Evolutionary conservation across 2,888 invertebrate species (phyloP), one percentile per base, ranked within the genome.

Genomic region (Zaprionus lineosus): DNA sequence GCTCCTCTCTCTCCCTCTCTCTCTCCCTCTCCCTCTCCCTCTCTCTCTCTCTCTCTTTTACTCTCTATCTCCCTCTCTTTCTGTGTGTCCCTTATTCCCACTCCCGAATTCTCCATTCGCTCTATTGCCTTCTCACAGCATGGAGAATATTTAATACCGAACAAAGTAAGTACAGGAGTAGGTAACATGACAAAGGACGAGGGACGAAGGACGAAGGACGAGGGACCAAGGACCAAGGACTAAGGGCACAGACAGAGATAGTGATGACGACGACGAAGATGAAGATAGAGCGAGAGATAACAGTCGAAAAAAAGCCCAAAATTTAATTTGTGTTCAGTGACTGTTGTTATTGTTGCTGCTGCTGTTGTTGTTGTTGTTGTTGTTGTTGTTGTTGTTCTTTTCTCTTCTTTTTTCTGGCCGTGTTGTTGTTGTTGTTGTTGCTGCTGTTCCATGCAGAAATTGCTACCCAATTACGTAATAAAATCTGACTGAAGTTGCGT

Each of bases 391-490:
- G 37, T 11, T 61, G 66, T 47, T 60, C 63, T 46, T 53, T n/a
- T n/a, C n/a, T n/a, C n/a, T n/a, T n/a, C n/a, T n/a, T n/a, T n/a
- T 29, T 39, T 51, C 36, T 21, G 19, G 29, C 9, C 31, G 37
- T 60, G 60, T 40, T 63, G 51, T 46, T 60, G 48, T 14, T 56
- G 48, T 24, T 56, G 19, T 37, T 69, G 44, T 16, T 60, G 37
- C 11, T 61, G 66, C 44, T 60, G 67, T 46, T 53, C 60, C 79
- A 70, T 74, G 78, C 62, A 77, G 77, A 81, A 84, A 81, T 81
- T 81, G 82, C 84, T 81, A 84, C 81, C 81, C 84, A 81, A 81
- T 81, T 81, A 81, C 82, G 82, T 78, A 78, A 84, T 81, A 78
- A 81, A 84, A 81, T 81, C 84, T 75, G 74, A 84, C 75, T 84